Evolutionary conservation across 2,888 invertebrate genomes (phyloP).

Genomic region (Petrophora chlorosata): DNA sequence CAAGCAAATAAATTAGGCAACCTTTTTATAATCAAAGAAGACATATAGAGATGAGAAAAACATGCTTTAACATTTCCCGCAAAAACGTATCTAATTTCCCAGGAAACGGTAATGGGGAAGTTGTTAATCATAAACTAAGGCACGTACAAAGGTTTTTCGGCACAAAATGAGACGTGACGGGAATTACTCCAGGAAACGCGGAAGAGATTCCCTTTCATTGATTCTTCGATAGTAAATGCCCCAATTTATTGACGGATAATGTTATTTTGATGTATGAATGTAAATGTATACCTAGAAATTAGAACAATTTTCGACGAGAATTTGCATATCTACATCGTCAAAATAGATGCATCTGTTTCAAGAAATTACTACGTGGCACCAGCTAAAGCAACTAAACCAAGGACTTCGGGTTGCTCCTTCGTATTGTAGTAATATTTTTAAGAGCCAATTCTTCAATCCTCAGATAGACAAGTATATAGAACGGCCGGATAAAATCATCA

Average conservation of each 20-base stretch:
- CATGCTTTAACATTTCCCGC: slow-evolving; percentile 3
- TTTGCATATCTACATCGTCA: too few species aligned
- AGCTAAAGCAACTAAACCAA: too few species aligned
- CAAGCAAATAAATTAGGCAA: background rate
- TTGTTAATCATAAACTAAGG: slow-evolving; percentile 34
- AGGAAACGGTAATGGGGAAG: slow-evolving; percentile 24
- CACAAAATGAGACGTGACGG: slow-evolving; percentile 48
- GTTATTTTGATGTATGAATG: slow-evolving; percentile 9
- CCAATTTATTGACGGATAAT: too few species aligned
- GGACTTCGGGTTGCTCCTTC: too few species aligned
- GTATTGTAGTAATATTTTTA: too few species aligned
- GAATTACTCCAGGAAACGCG: slow-evolving; percentile 42
- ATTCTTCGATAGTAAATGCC: slow-evolving; percentile 19
- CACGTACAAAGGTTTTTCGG: slow-evolving; percentile 42
- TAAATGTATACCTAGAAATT: too few species aligned
- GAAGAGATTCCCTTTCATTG: slow-evolving; percentile 34
- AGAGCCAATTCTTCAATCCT: too few species aligned
- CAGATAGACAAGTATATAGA: too few species aligned
- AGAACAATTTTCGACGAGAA: too few species aligned
- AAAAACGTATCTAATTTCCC: slow-evolving; percentile 24
- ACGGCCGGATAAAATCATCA: too few species aligned
- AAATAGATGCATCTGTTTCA: too few species aligned
- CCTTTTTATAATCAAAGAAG: background rate
- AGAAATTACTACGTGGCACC: too few species aligned
- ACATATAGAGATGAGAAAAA: slow-evolving; percentile 7